Percentiles rank a stretch among this genome's conserved stretches.
Evolutionary conservation across 2,888 invertebrate genomes (phyloP).

Genomic region (Xestobium rufovillosum): DNA sequence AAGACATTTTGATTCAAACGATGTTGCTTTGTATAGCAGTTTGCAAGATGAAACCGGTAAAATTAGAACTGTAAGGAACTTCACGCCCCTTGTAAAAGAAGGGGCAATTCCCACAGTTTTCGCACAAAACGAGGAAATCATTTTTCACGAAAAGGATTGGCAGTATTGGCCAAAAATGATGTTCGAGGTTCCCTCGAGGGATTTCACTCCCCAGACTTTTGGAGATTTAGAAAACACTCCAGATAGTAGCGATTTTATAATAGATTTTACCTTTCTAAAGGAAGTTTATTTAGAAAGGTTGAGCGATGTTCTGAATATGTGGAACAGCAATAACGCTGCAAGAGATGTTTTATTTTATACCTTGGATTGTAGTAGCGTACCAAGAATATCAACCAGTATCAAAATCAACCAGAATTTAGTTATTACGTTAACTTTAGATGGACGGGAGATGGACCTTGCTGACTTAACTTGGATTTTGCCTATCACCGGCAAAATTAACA

Average conservation of each 20-base stretch:
- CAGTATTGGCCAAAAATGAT: conserved; percentile 6
- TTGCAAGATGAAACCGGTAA: background rate
- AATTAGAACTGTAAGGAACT: background rate
- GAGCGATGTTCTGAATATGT: conserved; percentile 5
- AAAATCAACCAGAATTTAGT: conserved; percentile 14
- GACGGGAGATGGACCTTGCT: conserved; percentile 16
- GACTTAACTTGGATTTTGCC: conserved; percentile 20
- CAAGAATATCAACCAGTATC: conserved; percentile 12
- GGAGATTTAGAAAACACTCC: conserved; percentile 13
- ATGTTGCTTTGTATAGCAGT: background rate
- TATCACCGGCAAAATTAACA: conserved; percentile 13
- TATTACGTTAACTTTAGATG: conserved; percentile 12
- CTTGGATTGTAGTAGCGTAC: conserved; percentile 13
- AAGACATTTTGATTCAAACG: background rate
- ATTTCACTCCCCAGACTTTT: conserved; percentile 13
- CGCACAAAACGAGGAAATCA: background rate
- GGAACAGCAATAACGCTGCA: conserved; percentile 7
- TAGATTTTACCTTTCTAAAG: conserved; percentile 14
- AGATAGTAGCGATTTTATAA: conserved; percentile 14
- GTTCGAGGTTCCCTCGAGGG: conserved; percentile 12
- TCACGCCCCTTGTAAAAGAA: background rate
- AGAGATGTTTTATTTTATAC: conserved; percentile 14
- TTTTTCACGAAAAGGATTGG: background rate
- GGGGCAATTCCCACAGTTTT: background rate
- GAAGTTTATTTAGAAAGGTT: conserved; percentile 9